These are phyloP conservation scores for Porites rus DNA, from an alignment of 92 coral and sea anemone species.

Conservation along the genomic window DNA sequence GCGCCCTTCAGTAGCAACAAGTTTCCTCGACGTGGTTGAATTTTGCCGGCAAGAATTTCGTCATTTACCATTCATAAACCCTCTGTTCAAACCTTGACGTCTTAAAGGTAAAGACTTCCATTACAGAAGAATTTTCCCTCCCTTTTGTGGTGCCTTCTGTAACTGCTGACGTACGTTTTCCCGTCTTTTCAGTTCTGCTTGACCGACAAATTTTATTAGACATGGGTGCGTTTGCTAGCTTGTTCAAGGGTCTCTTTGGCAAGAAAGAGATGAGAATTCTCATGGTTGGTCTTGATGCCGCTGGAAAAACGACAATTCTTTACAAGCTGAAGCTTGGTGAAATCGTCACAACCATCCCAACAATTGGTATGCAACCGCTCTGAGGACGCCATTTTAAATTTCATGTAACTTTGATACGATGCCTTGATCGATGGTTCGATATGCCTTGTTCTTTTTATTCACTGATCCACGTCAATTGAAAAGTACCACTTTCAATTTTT, in stretches of 20 bases:
- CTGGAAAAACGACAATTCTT: constrained; percentile 96
- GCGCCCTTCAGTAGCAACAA: constrained; percentile 94
- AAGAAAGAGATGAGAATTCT: constrained; percentile 98
- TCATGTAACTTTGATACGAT: background rate
- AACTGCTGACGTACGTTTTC: background rate
- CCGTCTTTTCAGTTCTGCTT: constrained; percentile 14
- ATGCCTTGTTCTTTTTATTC: background rate
- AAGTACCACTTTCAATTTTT: background rate
- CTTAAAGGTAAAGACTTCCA: background rate
- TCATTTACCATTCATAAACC: constrained; percentile 19
- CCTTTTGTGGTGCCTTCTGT: background rate
- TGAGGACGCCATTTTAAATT: constrained; percentile 16
- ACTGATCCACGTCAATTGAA: background rate
- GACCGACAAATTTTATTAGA: constrained; percentile 26
- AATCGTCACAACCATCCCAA: constrained; percentile 98
- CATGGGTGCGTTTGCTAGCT: constrained; percentile 76
- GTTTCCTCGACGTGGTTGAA: constrained; percentile 84
- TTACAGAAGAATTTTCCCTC: background rate
- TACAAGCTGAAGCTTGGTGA: constrained; percentile 97
- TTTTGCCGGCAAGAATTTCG: constrained; percentile 50
- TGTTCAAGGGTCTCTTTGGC: constrained; percentile 86
- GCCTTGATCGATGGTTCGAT: background rate
- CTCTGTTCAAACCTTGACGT: background rate
- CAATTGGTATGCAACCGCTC: constrained; percentile 80
- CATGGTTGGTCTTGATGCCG: constrained; percentile 98